Conservation (phyloP, 1,140 invertebrate species). For the Danaus plexippus region DNA sequence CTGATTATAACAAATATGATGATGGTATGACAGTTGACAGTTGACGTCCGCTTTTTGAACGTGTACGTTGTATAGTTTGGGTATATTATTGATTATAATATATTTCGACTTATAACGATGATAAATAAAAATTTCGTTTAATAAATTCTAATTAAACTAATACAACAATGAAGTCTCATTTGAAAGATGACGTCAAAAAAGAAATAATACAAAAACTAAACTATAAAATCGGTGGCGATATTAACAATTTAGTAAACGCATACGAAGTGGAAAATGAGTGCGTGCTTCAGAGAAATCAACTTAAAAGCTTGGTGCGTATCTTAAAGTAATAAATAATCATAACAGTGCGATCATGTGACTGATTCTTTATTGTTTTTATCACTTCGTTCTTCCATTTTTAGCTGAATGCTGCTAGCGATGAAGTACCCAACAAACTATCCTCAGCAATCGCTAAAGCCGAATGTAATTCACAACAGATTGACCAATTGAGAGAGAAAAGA, state of each 20-base stretch:
- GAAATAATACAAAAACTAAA: slow-evolving; percentile 46
- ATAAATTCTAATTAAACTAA: slow-evolving; percentile 6
- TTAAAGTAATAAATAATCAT: background rate
- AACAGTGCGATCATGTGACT: background rate
- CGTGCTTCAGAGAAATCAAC: slow-evolving; percentile 27
- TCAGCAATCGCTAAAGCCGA: slow-evolving; percentile 58
- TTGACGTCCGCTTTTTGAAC: too few species aligned
- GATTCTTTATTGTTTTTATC: background rate
- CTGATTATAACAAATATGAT: background rate
- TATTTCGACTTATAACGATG: background rate
- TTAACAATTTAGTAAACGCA: slow-evolving; percentile 39
- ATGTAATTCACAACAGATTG: slow-evolving; percentile 49
- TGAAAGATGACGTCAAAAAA: slow-evolving; percentile 45
- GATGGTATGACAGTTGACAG: background rate
- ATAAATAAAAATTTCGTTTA: slow-evolving; percentile 2
- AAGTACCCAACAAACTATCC: slow-evolving; percentile 56
- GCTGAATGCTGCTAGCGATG: slow-evolving; percentile 51
- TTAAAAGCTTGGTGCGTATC: slow-evolving; percentile 45
- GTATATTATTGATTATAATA: too few species aligned
- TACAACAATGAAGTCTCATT: slow-evolving; percentile 20
- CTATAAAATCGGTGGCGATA: slow-evolving; percentile 47
- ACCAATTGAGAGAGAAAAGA: slow-evolving; percentile 48
- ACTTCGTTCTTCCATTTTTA: slow-evolving; percentile 23
- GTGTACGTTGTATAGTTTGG: too few species aligned
- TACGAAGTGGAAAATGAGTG: slow-evolving; percentile 44